Evolutionary conservation across 2,113 vertebrate species (phyloP), one percentile per base, ranked within the genome.

Genomic region (Bothrops jararaca): DNA sequence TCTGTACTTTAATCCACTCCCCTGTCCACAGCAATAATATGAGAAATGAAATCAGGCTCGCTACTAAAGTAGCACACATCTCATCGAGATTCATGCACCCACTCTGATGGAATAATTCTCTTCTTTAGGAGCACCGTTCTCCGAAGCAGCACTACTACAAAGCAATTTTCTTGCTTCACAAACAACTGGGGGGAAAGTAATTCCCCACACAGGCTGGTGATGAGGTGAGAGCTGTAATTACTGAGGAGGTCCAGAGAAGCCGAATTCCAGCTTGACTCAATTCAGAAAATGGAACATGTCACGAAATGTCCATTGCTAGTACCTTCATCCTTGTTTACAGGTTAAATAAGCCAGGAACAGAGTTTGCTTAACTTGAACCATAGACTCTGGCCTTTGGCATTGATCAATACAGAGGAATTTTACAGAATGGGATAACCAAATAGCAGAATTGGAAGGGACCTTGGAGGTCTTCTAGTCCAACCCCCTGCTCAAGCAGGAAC

Each of bases 21-120:
- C 96, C 93, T 97, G 96, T 96, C 95, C 97, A 94, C 93, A 95
- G 95, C 96, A 97, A 97, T 97, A 97, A 97, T 95, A 94, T 97
- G 96, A 97, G 95, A 97, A 97, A 97, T 97, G 94, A 97, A 97
- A 97, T 97, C 97, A 96, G 94, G 93, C 95, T 94, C 95, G 90
- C 85, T 94, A 93, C 97, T 89, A 94, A 97, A 94, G 93, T 64
- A 86, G 93, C 85, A 20, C 95, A 96, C 93, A 42, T 48, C 94
- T 95, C 94, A 93, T 69, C 88, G 92, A 57, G 56, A 69, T 91
- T 60, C 48, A 52, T 15, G 74, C 13, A 48, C 60, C 91, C 15
- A 58, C 29, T 89, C 91, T 20, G 1, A 56, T 80, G 50, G 80
- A 95, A 93, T 5, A 96, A 88, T 93, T 89, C 23, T 57, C 22